Evolutionary conservation across 2,797 vertebrate species (phyloP), one percentile per base, ranked within the genome.

Genomic region (Galago senegalensis): DNA sequence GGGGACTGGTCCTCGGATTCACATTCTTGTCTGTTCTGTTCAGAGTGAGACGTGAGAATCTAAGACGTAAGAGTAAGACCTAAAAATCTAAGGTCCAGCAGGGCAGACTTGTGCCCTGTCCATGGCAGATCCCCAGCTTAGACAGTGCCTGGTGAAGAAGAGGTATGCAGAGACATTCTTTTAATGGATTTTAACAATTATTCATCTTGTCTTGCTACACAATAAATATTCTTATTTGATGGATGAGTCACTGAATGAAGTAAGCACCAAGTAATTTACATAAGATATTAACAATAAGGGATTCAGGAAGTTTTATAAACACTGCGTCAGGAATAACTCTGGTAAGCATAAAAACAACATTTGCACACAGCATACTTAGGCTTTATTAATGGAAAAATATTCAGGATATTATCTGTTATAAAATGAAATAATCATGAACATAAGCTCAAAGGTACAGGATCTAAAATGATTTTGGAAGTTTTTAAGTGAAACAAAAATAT

Each of bases 201-300:
- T 58, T 93, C 91, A 91, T 90, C 49, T 65, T 91, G 58, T 87
- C 83, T 82, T 91, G 67, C 86, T 70, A 46, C 63, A 40, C 61
- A 90, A n/a, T 83, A 79, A 63, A 53, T 34, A 76, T 34, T 46
- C 93, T 43, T 43, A 20, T n/a, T 84, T 80, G 72, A 82, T 85
- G 67, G 87, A 67, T 65, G 81, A 93, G 73, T 90, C 82, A 88
- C 65, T 79, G 70, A 79, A 63, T 25, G 60, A 84, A 91, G 56
- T 34, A 67, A 56, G 85, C 49, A 72, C 46, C 60, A 58, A 81
- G 27, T 63, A 46, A 89, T 90, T 97, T 93, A 79, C 31, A 53
- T 82, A 93, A 93, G 73, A 89, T 31, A 96, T 60, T 91, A 94
- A 82, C 87, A 95, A 93, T 86, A 91, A 96, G 61, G 23, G 61